These are phyloP conservation scores for Dryadula phaetusa DNA, from an alignment of 2,888 invertebrate species.

Conservation along the genomic window DNA sequence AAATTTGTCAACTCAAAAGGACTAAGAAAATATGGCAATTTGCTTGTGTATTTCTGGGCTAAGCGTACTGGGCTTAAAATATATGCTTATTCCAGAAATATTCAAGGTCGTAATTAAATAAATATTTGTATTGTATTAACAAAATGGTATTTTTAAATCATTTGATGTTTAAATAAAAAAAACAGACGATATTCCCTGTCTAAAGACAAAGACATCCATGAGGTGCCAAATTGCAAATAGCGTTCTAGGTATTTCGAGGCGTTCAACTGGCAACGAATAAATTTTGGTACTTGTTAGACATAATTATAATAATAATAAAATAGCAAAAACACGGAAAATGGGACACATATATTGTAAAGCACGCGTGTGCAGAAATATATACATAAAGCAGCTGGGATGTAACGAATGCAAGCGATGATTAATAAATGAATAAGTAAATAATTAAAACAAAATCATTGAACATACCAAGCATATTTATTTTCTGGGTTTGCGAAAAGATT, in stretches of 20 bases:
- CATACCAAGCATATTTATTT: too few species aligned
- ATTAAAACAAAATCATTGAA: too few species aligned
- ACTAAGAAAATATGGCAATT: background rate
- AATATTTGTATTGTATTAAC: background rate
- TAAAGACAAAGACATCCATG: slow-evolving; percentile 8
- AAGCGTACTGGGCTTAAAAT: background rate
- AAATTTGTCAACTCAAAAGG: too few species aligned
- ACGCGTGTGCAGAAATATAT: background rate
- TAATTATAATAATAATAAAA: background rate
- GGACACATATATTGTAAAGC: background rate
- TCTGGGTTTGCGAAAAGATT: too few species aligned
- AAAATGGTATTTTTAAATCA: background rate
- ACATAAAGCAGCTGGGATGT: background rate
- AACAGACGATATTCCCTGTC: background rate
- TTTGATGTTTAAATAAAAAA: slow-evolving; percentile 13
- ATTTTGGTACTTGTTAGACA: background rate
- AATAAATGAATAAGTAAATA: too few species aligned
- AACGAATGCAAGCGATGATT: background rate
- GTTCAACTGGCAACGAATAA: slow-evolving; percentile 7
- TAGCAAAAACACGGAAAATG: background rate
- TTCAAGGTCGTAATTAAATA: background rate
- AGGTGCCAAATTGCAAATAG: slow-evolving; percentile 18
- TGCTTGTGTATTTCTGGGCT: background rate
- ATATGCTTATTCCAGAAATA: background rate
- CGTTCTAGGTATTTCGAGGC: background rate